Evolutionary conservation across 2,888 invertebrate species (phyloP).

Genomic region (Polietes domitor): DNA sequence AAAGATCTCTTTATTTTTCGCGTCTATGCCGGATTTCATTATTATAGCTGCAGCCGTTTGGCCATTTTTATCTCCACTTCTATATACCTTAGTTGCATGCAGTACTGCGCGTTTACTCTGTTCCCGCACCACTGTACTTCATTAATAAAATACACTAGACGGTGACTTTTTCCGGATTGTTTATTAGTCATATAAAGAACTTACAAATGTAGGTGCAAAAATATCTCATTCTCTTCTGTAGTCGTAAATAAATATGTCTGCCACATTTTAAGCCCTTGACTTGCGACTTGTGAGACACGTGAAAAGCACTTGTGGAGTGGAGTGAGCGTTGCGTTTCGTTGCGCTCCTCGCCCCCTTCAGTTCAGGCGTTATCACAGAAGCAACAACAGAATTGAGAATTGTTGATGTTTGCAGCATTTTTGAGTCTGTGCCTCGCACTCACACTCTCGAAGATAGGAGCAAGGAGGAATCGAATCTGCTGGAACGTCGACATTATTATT

Average conservation of each 20-base stretch:
- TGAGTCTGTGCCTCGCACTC: constrained; percentile 56
- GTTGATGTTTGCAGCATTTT: background rate
- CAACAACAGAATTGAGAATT: constrained; percentile 13
- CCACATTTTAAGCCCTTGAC: constrained; percentile 57
- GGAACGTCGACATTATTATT: constrained; percentile 63
- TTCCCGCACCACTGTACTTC: constrained; percentile 44
- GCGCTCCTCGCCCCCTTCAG: background rate
- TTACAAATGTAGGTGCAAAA: constrained; percentile 65
- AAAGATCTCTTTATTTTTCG: no score
- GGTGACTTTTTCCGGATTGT: constrained; percentile 16
- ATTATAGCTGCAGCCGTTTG: no score
- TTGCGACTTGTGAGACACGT: constrained; percentile 33
- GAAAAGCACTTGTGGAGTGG: constrained; percentile 60
- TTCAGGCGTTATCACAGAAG: background rate
- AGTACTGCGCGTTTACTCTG: no score
- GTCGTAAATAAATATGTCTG: constrained; percentile 65
- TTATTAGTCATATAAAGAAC: constrained; percentile 49
- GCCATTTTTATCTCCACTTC: no score
- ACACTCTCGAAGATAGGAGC: constrained; percentile 72
- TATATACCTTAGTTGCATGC: no score
- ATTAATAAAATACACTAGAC: constrained; percentile 40
- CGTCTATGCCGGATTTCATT: no score
- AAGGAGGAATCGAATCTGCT: constrained; percentile 68
- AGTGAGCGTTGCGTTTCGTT: background rate
- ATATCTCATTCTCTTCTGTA: constrained; percentile 56